Base-by-base conservation (phyloP, 2,113 vertebrate species). In the Ceuthmochares aereus region DNA sequence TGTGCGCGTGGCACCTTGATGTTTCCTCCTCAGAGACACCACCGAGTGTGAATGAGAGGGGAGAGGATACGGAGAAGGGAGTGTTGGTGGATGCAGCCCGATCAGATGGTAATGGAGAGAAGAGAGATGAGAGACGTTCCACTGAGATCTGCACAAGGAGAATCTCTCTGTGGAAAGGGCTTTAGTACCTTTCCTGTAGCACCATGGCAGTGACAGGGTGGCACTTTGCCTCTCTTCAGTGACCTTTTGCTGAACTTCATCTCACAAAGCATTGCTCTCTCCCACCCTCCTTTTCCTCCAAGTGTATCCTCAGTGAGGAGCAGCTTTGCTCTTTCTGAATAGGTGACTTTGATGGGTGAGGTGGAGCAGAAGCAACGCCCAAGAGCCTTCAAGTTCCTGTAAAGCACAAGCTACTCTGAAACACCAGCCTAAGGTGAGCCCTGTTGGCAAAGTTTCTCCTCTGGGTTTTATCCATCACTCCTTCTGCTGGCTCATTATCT, bases 1-100 rank as follows among this genome's bases (percentile, higher is more conserved):
- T 34, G 1, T 37, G 17, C 0, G 0, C 20, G 17, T 12, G 75
- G 23, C 69, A 67, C 64, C 70, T 54, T 0, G 3, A 7, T 20
- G 49, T 10, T 47, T 45, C 56, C 15, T 56, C 34, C 54, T 55
- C 27, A 21, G 68, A 75, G 52, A 45, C 37, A 36, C 21, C 59
- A 15, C 45, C 1, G 4, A 22, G 43, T 21, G 37, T 19, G 36
- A 58, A 21, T 4, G n/a, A 40, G 25, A 27, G 63, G 62, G 22
- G 52, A 29, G 40, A 64, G 37, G 67, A 55, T 9, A 29, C 5
- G 18, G 60, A 37, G 25, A 47, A 47, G 45, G 45, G 45, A 47
- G 20, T 0, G 0, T 7, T 79, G 79, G 25, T 1, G 6, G 27
- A 22, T 15, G 17, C 30, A 34, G 74, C n/a, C 73, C 14, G 27